Percentiles rank a stretch among this genome's conserved stretches.
phyloP scores from a whole-genome alignment of 1,140 invertebrate species.

The Druon quercuslanigerum region DNA sequence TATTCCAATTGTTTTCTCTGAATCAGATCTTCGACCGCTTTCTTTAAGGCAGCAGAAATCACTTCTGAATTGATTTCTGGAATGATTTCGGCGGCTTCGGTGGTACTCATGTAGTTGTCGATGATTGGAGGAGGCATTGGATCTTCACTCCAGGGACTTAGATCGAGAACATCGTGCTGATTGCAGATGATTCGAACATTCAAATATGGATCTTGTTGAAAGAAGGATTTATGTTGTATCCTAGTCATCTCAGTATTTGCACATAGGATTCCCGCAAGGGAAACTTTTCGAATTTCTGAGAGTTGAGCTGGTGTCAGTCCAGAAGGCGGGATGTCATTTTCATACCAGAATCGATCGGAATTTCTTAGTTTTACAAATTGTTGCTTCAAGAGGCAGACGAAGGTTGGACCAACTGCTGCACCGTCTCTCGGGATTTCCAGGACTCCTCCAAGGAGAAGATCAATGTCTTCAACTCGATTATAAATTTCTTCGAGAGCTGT shows the following conservation, averaged over 20 bases:
- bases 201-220: slow-evolving; percentile 90
- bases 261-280: slow-evolving; percentile 89
- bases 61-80: slow-evolving; percentile 73
- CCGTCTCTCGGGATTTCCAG: slow-evolving; percentile 88
- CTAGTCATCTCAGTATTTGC: slow-evolving; percentile 82
- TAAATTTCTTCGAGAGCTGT: slow-evolving; percentile 81
- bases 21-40: slow-evolving; percentile 84
- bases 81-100: slow-evolving; percentile 50
- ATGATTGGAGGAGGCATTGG: slow-evolving; percentile 65
- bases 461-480: slow-evolving; percentile 86
- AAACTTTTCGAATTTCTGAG: slow-evolving; percentile 88
- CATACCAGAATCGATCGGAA: slow-evolving; percentile 96
- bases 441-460: slow-evolving; percentile 89
- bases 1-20: slow-evolving; percentile 85
- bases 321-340: slow-evolving; percentile 94
- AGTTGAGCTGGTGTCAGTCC: slow-evolving; percentile 89
- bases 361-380: slow-evolving; percentile 88
- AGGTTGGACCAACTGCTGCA: slow-evolving; percentile 89
- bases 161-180: slow-evolving; percentile 80
- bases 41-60: slow-evolving; percentile 81
- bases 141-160: slow-evolving; percentile 80
- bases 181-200: slow-evolving; percentile 88
- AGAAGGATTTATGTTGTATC: slow-evolving; percentile 90
- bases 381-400: slow-evolving; percentile 87
- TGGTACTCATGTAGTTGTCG: slow-evolving; percentile 73